phyloP scores from a whole-genome alignment of 1,140 invertebrate species.

The Colletes gigas region DNA sequence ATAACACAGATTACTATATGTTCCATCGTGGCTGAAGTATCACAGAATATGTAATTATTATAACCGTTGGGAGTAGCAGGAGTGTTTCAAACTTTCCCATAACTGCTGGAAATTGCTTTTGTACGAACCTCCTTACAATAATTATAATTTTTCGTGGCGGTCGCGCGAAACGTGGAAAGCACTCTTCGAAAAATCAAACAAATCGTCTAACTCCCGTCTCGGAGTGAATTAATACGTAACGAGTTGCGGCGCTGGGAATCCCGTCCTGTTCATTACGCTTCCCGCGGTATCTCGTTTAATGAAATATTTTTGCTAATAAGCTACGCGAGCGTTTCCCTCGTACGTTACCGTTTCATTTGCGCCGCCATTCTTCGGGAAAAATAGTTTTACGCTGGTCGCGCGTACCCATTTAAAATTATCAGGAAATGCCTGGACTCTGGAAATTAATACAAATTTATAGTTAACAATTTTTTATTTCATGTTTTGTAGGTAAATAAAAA shows the following conservation, averaged over 20 bases:
- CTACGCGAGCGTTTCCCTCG: background rate
- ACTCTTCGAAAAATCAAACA: conserved; percentile 16
- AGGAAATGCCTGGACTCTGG: no score
- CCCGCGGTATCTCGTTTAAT: conserved; percentile 1
- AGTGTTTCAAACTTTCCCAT: background rate
- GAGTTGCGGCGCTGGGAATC: conserved; percentile 8
- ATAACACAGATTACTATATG: no score
- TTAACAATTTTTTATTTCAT: no score
- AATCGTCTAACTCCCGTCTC: conserved; percentile 4
- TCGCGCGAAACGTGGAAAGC: background rate
- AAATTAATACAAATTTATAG: no score
- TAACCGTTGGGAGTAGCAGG: background rate
- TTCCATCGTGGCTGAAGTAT: background rate
- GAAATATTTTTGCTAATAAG: conserved; percentile 21
- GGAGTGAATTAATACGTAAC: conserved; percentile 37
- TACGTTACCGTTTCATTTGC: no score
- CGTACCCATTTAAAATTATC: no score
- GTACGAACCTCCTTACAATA: conserved; percentile 1
- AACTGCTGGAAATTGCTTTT: conserved; percentile 6
- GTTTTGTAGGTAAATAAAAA: no score
- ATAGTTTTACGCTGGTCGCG: no score
- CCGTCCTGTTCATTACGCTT: conserved; percentile 20
- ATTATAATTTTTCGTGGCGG: conserved; percentile 32
- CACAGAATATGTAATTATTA: background rate
- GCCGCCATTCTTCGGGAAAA: no score